These are phyloP conservation scores for Chroicocephalus ridibundus DNA, from an alignment of 2,113 vertebrate species.

Conservation along the genomic window DNA sequence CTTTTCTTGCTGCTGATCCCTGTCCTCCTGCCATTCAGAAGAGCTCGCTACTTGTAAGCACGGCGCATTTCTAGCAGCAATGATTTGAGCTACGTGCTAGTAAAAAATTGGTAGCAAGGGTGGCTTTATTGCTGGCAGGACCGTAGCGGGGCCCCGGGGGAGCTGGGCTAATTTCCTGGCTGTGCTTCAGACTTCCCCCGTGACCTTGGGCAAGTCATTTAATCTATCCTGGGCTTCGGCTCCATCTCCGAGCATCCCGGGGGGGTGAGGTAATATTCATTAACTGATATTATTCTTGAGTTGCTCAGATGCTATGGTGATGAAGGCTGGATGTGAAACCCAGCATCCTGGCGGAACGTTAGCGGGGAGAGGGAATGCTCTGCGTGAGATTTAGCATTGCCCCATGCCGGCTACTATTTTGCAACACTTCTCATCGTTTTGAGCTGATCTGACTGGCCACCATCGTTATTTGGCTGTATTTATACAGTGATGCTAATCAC, in stretches of 20 bases:
- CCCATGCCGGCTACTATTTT: neutral
- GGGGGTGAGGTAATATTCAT: constrained; percentile 62
- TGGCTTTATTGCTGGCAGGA: constrained; percentile 53
- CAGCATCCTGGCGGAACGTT: neutral
- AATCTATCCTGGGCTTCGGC: constrained; percentile 49
- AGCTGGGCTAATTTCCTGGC: constrained; percentile 62
- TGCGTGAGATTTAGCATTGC: neutral
- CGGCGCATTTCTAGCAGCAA: neutral
- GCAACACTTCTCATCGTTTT: neutral
- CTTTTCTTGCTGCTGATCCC: neutral
- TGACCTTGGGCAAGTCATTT: constrained; percentile 63
- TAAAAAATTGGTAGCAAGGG: constrained; percentile 31
- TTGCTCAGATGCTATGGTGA: constrained; percentile 43
- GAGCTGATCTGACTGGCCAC: neutral
- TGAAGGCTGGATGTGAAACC: constrained; percentile 13
- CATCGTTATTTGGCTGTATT: fast-evolving
- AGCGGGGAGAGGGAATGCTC: neutral
- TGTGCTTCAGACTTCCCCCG: constrained; percentile 40
- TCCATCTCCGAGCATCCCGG: constrained; percentile 31
- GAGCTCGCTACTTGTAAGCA: neutral
- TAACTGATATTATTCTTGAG: constrained; percentile 49
- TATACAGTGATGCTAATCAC: neutral
- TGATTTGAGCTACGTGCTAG: neutral
- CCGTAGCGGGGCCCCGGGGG: fast-evolving
- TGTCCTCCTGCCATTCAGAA: neutral